These are phyloP conservation scores for Drosophila aldrichi DNA, from an alignment of 2,888 invertebrate species.

Conservation along the genomic window DNA sequence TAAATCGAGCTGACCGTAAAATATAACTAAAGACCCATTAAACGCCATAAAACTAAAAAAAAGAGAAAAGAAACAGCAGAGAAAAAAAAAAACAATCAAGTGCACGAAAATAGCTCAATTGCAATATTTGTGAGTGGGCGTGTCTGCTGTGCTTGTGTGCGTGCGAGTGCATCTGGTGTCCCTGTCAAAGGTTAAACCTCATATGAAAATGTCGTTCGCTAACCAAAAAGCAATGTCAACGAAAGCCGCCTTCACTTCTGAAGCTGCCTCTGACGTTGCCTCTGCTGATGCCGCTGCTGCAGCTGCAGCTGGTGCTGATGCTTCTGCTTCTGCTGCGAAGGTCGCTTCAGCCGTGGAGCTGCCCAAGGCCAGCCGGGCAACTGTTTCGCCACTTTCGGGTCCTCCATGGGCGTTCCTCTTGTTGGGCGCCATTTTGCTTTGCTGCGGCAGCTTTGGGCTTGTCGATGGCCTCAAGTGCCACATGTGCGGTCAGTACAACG, in stretches of 20 bases:
- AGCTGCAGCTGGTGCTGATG: not conserved
- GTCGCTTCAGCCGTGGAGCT: conserved; percentile 36
- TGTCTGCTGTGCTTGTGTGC: conserved; percentile 5
- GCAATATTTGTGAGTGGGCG: conserved; percentile 54
- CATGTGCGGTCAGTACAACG: conserved; percentile 93
- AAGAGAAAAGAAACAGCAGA: not conserved
- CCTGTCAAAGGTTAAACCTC: conserved; percentile 57
- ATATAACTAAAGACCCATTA: not conserved
- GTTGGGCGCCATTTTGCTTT: conserved; percentile 73
- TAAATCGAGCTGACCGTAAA: not conserved
- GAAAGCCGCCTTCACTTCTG: conserved; percentile 37
- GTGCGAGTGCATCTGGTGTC: conserved; percentile 34
- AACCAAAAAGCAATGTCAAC: conserved; percentile 63
- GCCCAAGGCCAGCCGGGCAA: conserved; percentile 27
- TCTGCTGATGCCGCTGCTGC: not conserved
- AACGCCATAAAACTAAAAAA: not conserved
- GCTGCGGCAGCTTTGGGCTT: conserved; percentile 71
- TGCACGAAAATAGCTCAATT: conserved; percentile 33
- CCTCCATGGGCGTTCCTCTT: conserved; percentile 34
- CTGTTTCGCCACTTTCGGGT: conserved; percentile 43
- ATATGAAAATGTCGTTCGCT: conserved; percentile 63
- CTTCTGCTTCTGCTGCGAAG: conserved; percentile 11
- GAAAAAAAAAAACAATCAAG: conserved; percentile 5
- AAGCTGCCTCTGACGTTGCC: not conserved
- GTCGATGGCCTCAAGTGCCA: conserved; percentile 87